Conservation (phyloP, 2,888 invertebrate species). For the Orgyia antiqua region DNA sequence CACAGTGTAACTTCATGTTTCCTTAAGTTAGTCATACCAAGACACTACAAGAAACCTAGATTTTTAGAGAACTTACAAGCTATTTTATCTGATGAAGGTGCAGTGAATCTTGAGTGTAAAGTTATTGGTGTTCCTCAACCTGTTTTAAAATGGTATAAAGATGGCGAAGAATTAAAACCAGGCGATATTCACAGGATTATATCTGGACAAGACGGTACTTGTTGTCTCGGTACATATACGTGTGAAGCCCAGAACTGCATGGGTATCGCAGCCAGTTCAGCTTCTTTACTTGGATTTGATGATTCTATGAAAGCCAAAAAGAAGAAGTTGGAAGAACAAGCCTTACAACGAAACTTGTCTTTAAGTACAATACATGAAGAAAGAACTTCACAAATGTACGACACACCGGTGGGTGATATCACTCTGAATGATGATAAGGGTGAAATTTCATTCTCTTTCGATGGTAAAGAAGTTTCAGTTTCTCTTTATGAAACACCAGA, state of each 20-base stretch:
- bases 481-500: slow-evolving; percentile 95
- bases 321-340: slow-evolving; percentile 69
- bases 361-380: slow-evolving; percentile 95
- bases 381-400: slow-evolving; percentile 91
- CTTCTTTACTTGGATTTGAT: slow-evolving; percentile 91
- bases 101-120: slow-evolving; percentile 94
- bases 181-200: slow-evolving; percentile 95
- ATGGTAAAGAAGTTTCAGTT: slow-evolving; percentile 94
- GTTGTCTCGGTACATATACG: slow-evolving; percentile 93
- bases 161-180: slow-evolving; percentile 91
- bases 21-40: slow-evolving; percentile 89
- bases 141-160: slow-evolving; percentile 94
- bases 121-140: slow-evolving; percentile 95
- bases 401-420: slow-evolving; percentile 87
- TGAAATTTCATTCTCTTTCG: slow-evolving; percentile 93
- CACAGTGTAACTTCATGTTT: slow-evolving; percentile 93
- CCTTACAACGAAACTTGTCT: slow-evolving; percentile 86
- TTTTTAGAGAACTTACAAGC: slow-evolving; percentile 92
- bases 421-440: slow-evolving; percentile 87
- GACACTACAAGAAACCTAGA: slow-evolving; percentile 92
- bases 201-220: slow-evolving; percentile 93
- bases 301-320: slow-evolving; percentile 80
- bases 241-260: slow-evolving; percentile 95
- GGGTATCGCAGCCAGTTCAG: slow-evolving; percentile 93
- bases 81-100: slow-evolving; percentile 91